Evolutionary conservation across 1,140 invertebrate genomes (phyloP).

Genomic region (Ephestia elutella): DNA sequence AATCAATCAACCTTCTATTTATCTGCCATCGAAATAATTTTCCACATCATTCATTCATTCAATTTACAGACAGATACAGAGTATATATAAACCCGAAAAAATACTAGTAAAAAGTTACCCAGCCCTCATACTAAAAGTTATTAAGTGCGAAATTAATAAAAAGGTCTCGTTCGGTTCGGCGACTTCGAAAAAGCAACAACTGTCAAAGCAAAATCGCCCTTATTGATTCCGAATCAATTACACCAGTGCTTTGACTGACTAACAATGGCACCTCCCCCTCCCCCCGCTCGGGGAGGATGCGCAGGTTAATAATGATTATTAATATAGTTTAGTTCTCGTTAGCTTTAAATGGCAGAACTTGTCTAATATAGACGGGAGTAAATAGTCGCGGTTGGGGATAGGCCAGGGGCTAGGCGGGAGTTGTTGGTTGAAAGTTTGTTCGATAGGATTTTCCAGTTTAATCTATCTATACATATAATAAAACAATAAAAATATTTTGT

Average conservation of each 20-base stretch:
- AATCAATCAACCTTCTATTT: too few relatives aligned
- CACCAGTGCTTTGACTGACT: neutral
- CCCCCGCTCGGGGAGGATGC: neutral
- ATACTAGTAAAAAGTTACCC: neutral
- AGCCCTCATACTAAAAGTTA: slow-evolving; percentile 4
- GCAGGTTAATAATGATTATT: slow-evolving; percentile 56
- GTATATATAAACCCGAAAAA: too few relatives aligned
- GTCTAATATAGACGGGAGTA: slow-evolving; percentile 56
- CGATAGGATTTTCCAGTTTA: too few relatives aligned
- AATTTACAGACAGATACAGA: too few relatives aligned
- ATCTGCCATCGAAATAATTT: too few relatives aligned
- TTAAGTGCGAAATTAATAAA: slow-evolving; percentile 13
- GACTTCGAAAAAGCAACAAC: neutral
- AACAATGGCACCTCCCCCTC: slow-evolving; percentile 7
- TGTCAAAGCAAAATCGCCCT: neutral
- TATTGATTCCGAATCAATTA: slow-evolving; percentile 2
- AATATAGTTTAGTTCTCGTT: slow-evolving; percentile 63
- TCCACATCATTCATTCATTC: too few relatives aligned
- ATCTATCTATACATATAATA: too few relatives aligned
- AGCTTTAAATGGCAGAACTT: slow-evolving; percentile 58
- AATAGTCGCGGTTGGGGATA: slow-evolving; percentile 44
- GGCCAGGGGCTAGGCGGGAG: slow-evolving; percentile 15
- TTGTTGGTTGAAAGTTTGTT: neutral
- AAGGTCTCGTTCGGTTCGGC: neutral
- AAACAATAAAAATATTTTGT: too few relatives aligned